These are phyloP conservation scores for Parazoanthus atlanticus DNA, from an alignment of 92 coral and sea anemone genomes.

Conservation along the genomic window DNA sequence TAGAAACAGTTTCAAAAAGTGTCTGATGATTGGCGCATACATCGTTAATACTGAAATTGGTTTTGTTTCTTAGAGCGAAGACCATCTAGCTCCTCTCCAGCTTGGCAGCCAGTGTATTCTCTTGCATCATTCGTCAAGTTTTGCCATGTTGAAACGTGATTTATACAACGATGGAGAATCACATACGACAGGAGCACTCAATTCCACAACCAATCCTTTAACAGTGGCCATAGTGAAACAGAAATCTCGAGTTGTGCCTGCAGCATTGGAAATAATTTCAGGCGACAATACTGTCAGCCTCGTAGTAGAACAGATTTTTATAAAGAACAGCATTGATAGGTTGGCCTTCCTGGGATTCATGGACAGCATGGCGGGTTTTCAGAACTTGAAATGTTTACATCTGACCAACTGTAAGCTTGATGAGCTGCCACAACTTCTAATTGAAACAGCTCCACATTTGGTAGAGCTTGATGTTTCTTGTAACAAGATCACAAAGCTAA, in stretches of 20 bases:
- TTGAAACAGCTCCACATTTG: slow-evolving; percentile 7
- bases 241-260: slow-evolving; percentile 5
- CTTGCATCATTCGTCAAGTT: slow-evolving; percentile 14
- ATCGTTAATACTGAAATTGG: background rate
- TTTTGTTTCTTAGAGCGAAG: background rate
- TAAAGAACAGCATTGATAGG: slow-evolving; percentile 8
- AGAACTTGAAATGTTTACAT: background rate
- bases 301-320: background rate
- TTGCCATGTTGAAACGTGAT: background rate
- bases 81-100: slow-evolving; percentile 11
- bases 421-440: background rate
- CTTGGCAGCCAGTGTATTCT: background rate
- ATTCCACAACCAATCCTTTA: background rate
- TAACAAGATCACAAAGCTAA: background rate
- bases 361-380: background rate
- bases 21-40: background rate
- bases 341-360: background rate
- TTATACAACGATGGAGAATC: background rate
- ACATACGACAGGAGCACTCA: background rate
- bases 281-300: background rate
- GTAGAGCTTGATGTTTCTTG: slow-evolving; percentile 19
- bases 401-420: background rate
- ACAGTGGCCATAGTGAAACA: slow-evolving; percentile 16
- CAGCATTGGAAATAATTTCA: background rate
- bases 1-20: background rate